Evolutionary conservation across 2,888 invertebrate genomes (phyloP), one percentile per base, ranked within the genome.

Genomic region (Idaea dimidiata): DNA sequence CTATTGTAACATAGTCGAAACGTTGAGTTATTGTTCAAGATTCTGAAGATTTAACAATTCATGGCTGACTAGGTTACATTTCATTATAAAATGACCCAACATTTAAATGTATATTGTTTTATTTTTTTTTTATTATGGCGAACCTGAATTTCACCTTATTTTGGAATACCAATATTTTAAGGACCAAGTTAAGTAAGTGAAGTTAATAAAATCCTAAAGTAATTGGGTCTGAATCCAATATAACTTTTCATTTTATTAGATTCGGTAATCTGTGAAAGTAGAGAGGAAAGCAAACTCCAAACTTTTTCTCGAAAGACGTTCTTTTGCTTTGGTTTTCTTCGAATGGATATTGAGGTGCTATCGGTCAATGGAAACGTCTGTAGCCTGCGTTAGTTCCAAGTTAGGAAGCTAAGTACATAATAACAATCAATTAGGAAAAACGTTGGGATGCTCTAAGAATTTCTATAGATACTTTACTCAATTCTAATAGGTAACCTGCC

Each of bases 181-280:
- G 24, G 24, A 24, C 24, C 5, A 24, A 24, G 24, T 24, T 24
- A 24, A 43, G 14, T 43, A 43, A 8, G 14, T 14, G 43, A 14
- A 43, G 43, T 43, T 43, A 43, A 43, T 43, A 43, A 43, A 43
- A 43, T 43, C 43, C 43, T 10, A 43, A 43, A 43, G 43, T 43
- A 43, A 43, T 43, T 43, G 43, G 43, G 10, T 43, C 43, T 43
- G 14, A 43, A 43, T 43, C 43, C 43, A 43, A 43, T 43, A 43
- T 43, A 43, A 32, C 8, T 7, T n/a, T 54, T 54, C 14, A 16
- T 18, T 16, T 8, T 17, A 55, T 17, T 17, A n/a, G 31, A 60
- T 14, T n/a, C 31, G 17, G 17, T 17, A 62, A 61, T 53, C 5
- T 58, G 18, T 16, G 18, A 17, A 33, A 24, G 16, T 54, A 63